Evolutionary conservation across 2,113 vertebrate genomes (phyloP), one percentile per base, ranked within the genome.

Genomic region (Bufo gargarizans): DNA sequence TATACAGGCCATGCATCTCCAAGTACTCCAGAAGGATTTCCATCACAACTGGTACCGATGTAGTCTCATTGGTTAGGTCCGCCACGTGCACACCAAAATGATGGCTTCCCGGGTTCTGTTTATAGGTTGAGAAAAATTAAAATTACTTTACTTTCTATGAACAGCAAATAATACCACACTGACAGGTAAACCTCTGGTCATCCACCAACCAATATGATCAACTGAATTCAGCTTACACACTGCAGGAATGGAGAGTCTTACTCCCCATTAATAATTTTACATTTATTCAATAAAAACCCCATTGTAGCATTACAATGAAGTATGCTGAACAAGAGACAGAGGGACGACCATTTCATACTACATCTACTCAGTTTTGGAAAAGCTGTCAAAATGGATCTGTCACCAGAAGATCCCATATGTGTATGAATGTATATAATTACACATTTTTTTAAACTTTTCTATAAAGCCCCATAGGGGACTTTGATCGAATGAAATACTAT

Each of bases 1-100:
- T 98, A 93, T 99, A 99, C 33, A 99, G 96, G 77, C 98, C 98
- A 0, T 98, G 95, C 95, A 99, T 98, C 94, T 99, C 98, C 90
- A 99, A 97, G 0, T 99, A 97, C 90, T 99, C 98, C 86, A 99
- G 94, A 92, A 99, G 91, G 91, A 97, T 97, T 94, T 98, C 97
- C 94, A 99, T 92, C 84, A 99, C 97, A 12, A 97, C 8, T 0
- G 98, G 98, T 0, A 99, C 97, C 0, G 97, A 96, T 81, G 93
- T 96, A 91, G 95, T 97, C 4, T 98, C 97, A 0, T 89, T 96
- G 84, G 95, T 95, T 92, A 99, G 93, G 84, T 91, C 91, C 61
- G 94, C 93, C 69, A 99, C 95, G 0, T 93, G 94, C 58, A 99
- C 97, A 0, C 97, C 97, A 0, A 99, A 99, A 91, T 99, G 97